phyloP scores from a whole-genome alignment of 1,140 invertebrate genomes.

The Drosophila yakuba region DNA sequence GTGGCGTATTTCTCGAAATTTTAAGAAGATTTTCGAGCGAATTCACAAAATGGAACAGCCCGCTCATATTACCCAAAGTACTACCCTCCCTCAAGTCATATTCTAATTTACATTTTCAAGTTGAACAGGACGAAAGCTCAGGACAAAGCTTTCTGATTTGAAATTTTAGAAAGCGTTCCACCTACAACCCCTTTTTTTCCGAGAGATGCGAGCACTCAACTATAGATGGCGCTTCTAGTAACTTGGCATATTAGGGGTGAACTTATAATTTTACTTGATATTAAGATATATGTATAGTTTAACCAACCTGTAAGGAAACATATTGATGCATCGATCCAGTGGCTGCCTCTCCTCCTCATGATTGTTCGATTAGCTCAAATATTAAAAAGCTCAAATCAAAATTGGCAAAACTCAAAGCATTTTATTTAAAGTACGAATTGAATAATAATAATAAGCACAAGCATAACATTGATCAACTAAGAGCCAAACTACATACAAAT shows the following conservation, averaged over 20 bases:
- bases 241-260: not conserved
- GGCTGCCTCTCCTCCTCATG: not conserved
- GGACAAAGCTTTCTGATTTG: constrained; percentile 63
- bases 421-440: constrained; percentile 56
- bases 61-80: not conserved
- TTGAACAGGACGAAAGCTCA: constrained; percentile 45
- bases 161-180: constrained; percentile 74
- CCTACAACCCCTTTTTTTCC: constrained; percentile 6
- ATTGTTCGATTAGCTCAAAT: constrained; percentile 20
- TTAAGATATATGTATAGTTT: not conserved
- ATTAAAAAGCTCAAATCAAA: constrained; percentile 52
- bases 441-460: constrained; percentile 24
- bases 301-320: constrained; percentile 27
- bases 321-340: constrained; percentile 5
- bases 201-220: constrained; percentile 22
- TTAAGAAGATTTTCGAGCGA: not conserved
- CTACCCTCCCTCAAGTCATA: constrained; percentile 19
- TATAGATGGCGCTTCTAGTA: constrained; percentile 51
- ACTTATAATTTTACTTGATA: constrained; percentile 15
- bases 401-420: constrained; percentile 51
- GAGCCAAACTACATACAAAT: constrained; percentile 55
- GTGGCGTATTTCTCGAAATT: too few species aligned
- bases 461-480: constrained; percentile 45
- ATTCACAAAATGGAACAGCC: constrained; percentile 12
- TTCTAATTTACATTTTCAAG: constrained; percentile 40